Percentiles rank a stretch among this genome's conserved stretches.
Conservation (phyloP, 1,140 invertebrate species). For the Meloidogyne floridensis region DNA sequence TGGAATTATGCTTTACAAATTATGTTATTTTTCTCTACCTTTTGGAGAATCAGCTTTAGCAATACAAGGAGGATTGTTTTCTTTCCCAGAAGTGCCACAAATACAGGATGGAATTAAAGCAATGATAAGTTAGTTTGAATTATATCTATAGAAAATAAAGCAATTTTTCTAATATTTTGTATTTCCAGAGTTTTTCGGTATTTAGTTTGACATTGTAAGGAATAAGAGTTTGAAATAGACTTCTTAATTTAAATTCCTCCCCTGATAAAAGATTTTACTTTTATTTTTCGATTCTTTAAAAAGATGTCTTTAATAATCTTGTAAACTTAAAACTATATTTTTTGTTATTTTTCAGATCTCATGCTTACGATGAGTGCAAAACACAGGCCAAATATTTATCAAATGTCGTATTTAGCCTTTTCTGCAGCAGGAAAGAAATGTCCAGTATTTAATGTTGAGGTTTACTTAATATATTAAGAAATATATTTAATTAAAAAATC, state of each 20-base stretch:
- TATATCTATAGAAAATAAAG: neutral
- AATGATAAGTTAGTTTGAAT: slow-evolving; percentile 56
- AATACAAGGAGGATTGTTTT: slow-evolving; percentile 86
- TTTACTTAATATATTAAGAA: slow-evolving; percentile 29
- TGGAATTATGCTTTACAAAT: slow-evolving; percentile 85
- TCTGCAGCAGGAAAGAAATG: slow-evolving; percentile 50
- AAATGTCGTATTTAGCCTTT: slow-evolving; percentile 58
- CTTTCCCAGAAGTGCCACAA: slow-evolving; percentile 72
- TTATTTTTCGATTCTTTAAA: no score
- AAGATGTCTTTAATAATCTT: no score
- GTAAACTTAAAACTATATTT: neutral
- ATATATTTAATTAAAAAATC: slow-evolving; percentile 16
- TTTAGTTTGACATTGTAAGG: no score
- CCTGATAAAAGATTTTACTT: no score
- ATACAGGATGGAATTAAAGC: slow-evolving; percentile 57
- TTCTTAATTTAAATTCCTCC: no score
- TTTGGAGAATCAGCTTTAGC: slow-evolving; percentile 90
- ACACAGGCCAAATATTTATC: slow-evolving; percentile 61
- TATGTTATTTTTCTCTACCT: slow-evolving; percentile 87
- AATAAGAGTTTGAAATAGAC: no score
- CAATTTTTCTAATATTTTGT: neutral
- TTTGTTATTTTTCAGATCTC: slow-evolving; percentile 41
- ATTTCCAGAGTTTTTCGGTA: neutral
- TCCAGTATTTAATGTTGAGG: slow-evolving; percentile 62
- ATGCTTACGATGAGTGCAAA: slow-evolving; percentile 48